phyloP scores from a whole-genome alignment of 2,113 vertebrate genomes.

The Chlamydotis undulata region DNA sequence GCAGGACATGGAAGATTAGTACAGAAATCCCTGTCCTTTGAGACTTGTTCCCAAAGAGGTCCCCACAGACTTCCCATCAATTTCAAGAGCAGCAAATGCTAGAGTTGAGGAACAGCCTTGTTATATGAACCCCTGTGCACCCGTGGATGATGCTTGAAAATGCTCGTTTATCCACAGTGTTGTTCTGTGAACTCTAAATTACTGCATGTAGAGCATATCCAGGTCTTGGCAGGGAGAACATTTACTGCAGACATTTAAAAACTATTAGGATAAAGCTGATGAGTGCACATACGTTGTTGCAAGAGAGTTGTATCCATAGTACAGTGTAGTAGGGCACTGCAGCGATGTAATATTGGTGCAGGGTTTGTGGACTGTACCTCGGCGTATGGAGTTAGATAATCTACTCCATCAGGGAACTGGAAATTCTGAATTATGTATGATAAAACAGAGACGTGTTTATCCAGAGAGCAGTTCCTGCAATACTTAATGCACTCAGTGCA shows the following conservation, averaged over 20 bases:
- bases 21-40: neutral
- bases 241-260: neutral
- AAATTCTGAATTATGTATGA: constrained; percentile 61
- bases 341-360: neutral
- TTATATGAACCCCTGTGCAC: neutral
- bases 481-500: neutral
- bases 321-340: neutral
- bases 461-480: constrained; percentile 21
- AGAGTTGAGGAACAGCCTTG: neutral
- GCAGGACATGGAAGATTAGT: neutral
- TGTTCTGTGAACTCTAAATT: neutral
- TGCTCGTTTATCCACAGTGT: neutral
- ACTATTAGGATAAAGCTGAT: constrained; percentile 14
- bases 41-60: neutral
- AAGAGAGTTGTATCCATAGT: neutral
- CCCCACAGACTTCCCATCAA: neutral
- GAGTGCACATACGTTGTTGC: neutral
- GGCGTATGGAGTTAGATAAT: constrained; percentile 27
- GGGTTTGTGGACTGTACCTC: neutral
- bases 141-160: neutral
- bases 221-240: neutral
- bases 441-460: constrained; percentile 34
- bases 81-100: neutral
- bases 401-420: neutral
- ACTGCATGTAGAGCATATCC: neutral